phyloP scores from a whole-genome alignment of 2,113 vertebrate species.

The Neodon shergylaensis region DNA sequence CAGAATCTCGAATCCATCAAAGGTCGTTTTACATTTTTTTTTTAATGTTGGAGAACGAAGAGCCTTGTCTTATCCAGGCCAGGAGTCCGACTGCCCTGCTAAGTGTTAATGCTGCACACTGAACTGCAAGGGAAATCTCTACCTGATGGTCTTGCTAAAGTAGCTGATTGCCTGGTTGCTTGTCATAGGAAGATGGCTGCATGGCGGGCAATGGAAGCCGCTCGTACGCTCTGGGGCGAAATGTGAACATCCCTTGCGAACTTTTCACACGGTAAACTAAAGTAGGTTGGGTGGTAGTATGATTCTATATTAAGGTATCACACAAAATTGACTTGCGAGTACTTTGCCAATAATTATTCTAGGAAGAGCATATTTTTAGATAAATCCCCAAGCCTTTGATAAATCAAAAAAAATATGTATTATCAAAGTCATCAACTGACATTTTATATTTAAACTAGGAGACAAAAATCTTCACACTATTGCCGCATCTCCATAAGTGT shows the following conservation, averaged over 20 bases:
- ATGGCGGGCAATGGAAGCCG: neutral
- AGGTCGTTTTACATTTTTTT: neutral
- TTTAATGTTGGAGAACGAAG: neutral
- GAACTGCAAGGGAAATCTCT: neutral
- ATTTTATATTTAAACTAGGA: neutral
- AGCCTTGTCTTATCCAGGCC: neutral
- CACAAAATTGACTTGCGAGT: neutral
- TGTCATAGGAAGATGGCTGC: neutral
- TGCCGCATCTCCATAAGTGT: neutral
- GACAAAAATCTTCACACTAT: constrained; percentile 15
- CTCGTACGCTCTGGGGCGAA: neutral
- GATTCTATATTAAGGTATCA: neutral
- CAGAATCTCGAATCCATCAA: neutral
- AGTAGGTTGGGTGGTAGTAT: neutral
- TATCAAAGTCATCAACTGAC: neutral
- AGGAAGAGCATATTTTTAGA: neutral
- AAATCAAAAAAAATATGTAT: neutral
- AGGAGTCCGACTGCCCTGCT: neutral
- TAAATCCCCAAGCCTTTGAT: neutral
- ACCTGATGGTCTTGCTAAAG: neutral
- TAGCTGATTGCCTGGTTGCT: neutral
- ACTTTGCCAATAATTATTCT: neutral
- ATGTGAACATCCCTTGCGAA: neutral
- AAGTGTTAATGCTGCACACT: neutral
- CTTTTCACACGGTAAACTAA: neutral